Base-by-base conservation (phyloP, 2,113 vertebrate species). In the Hemichromis elongatus region DNA sequence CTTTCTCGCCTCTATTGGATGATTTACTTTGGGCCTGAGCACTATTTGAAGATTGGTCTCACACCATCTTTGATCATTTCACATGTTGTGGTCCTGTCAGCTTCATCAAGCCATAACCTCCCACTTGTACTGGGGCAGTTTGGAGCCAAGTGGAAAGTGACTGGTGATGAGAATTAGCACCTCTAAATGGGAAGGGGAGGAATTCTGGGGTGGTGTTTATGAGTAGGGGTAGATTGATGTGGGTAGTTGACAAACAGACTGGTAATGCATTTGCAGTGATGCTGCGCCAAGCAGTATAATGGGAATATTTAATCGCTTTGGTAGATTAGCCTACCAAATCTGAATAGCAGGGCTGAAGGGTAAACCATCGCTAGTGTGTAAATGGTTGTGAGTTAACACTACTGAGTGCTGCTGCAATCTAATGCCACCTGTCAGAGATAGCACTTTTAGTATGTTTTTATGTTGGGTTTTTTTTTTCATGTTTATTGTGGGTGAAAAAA, bases 321-420 rank as follows among this genome's bases (percentile, higher is more conserved):
- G 70, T 52, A 19, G 26, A 50, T 50, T 50, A 75, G 26, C 16
- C 45, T 50, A 50, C 16, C 45, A 42, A 30, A 19, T 28, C 2
- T 75, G 24, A 75, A 0, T 0, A 33, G 26, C 47, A 1, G 6
- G 3, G 26, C 45, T 52, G 18, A 6, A 75, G 26, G 45, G 26
- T 73, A 75, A 52, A 75, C 18, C 45, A 52, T 30, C 6, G 1
- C 18, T 0, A 50, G 9, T 75, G 6, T 75, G 16, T 75, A 75
- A 52, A 52, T 75, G 70, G 45, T 50, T 50, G 42, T 28, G 0
- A n/a, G 26, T 75, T 50, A 33, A 75, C 45, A 73, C 0, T 50
- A 75, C 1, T 30, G 24, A 16, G 16, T 18, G 28, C 68, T 50
- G 68, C 42, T 50, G 16, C 24, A 73, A 73, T 47, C 68, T 47